These are phyloP conservation scores for Cacoxenus indagator DNA, from an alignment of 2,888 invertebrate genomes.

Conservation along the genomic window DNA sequence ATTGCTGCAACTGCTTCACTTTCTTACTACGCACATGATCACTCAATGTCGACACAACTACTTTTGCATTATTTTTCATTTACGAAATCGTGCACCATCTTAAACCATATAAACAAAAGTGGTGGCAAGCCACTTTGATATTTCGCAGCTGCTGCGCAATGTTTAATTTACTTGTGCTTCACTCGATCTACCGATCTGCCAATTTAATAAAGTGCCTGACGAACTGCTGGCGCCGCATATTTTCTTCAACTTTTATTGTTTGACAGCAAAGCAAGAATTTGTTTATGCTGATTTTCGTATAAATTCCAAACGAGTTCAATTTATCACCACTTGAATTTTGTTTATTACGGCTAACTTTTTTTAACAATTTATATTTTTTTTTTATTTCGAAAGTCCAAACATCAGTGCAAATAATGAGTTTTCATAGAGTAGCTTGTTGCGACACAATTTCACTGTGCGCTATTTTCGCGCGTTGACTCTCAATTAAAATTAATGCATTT, in stretches of 20 bases:
- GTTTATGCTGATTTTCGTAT: background rate
- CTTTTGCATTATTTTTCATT: background rate
- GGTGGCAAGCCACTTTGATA: conserved; percentile 1
- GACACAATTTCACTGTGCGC: background rate
- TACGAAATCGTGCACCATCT: background rate
- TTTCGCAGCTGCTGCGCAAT: background rate
- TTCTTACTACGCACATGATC: no score
- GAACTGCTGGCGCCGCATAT: background rate
- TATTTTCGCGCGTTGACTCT: conserved; percentile 35
- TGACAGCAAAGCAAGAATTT: background rate
- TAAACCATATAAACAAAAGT: background rate
- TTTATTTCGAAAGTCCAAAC: background rate
- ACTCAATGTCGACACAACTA: background rate
- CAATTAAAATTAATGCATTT: conserved; percentile 53
- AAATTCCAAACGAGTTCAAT: background rate
- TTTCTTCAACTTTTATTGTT: background rate
- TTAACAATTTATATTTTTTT: background rate
- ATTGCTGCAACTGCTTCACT: no score
- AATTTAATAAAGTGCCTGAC: conserved; percentile 1
- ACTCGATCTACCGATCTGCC: background rate
- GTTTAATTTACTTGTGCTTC: background rate
- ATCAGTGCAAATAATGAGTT: background rate
- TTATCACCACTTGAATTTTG: background rate
- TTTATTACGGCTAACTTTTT: background rate
- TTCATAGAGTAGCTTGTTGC: background rate